Conservation (phyloP, 2,113 vertebrate genomes). For the Mirounga angustirostris region DNA sequence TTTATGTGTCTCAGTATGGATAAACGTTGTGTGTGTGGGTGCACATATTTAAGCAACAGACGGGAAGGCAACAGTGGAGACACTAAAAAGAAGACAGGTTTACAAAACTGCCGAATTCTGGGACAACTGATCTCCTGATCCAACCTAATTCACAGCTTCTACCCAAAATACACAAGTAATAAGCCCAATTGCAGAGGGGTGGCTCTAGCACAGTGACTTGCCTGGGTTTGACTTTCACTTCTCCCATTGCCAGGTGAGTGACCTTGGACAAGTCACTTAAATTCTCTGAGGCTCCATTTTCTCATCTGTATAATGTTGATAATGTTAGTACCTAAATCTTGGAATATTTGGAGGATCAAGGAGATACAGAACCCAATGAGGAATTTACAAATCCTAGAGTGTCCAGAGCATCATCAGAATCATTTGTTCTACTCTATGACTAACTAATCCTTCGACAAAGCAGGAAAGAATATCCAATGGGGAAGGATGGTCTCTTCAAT, state of each 20-base stretch:
- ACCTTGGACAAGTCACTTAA: not conserved
- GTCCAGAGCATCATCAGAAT: not conserved
- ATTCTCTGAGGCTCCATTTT: not conserved
- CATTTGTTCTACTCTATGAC: not conserved
- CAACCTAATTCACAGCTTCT: not conserved
- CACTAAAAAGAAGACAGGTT: not conserved
- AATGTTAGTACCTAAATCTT: not conserved
- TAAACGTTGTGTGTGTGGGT: too few species aligned
- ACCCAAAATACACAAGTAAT: not conserved
- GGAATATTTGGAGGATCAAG: not conserved
- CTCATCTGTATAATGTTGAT: not conserved
- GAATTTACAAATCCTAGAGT: not conserved
- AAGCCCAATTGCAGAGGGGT: not conserved
- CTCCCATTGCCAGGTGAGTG: not conserved
- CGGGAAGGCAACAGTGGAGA: not conserved
- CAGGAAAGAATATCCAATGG: not conserved
- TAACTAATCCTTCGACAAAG: not conserved
- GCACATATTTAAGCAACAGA: not conserved
- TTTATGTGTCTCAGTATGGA: not conserved
- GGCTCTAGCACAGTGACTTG: not conserved
- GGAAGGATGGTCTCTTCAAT: too few species aligned
- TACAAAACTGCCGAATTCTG: slow-evolving; percentile 17
- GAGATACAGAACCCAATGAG: not conserved
- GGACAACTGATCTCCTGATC: not conserved
- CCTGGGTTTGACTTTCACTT: not conserved